These are phyloP conservation scores for Oreochromis tanganicae DNA, from an alignment of 2,113 vertebrate species.

Conservation along the genomic window DNA sequence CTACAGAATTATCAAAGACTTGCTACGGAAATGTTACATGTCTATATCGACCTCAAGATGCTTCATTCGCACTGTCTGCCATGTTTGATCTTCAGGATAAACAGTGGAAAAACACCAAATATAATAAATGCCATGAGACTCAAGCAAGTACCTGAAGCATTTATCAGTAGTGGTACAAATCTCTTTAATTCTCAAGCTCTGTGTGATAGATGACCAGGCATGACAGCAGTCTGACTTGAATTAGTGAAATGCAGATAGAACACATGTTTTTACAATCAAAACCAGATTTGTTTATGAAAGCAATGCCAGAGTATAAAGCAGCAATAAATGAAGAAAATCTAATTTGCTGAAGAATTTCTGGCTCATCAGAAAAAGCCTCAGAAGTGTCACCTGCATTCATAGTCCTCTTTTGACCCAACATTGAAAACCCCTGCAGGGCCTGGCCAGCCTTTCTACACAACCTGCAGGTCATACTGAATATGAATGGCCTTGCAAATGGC, in stretches of 20 bases:
- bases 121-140: not conserved
- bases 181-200: not conserved
- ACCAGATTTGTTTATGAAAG: not conserved
- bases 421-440: constrained; percentile 28
- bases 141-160: not conserved
- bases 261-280: not conserved
- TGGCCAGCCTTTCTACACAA: not conserved
- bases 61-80: not conserved
- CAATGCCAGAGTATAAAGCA: not conserved
- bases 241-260: not conserved
- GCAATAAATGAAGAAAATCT: not conserved
- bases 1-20: not conserved
- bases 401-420: not conserved
- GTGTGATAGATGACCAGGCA: not conserved
- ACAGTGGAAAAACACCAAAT: not conserved
- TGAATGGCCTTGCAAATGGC: constrained; percentile 21
- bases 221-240: not conserved
- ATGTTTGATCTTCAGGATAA: not conserved
- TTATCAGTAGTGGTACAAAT: not conserved
- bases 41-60: not conserved
- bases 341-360: not conserved
- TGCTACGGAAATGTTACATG: not conserved
- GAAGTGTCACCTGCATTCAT: constrained; percentile 23
- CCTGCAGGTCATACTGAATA: constrained; percentile 34
- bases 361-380: not conserved